Evolutionary conservation across 2,113 vertebrate species (phyloP), one percentile per base, ranked within the genome.

Genomic region (Bos indicus): DNA sequence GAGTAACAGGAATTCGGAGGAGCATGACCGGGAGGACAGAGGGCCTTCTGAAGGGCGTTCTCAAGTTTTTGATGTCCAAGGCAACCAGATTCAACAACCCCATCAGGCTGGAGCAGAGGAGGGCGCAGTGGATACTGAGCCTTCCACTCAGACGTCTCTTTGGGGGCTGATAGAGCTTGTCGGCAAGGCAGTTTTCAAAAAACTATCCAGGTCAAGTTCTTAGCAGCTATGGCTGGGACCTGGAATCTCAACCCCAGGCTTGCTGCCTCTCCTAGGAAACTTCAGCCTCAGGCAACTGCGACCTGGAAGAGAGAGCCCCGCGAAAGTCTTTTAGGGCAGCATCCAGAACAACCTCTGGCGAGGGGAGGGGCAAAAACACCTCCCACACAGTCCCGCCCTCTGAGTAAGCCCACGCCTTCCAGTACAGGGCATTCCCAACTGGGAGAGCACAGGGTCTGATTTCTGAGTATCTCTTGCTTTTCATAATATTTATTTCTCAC

Each of bases 401-500:
- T 4, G n/a, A 54, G 28, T 9, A 57, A 54, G 60, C 16, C 43
- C 28, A 90, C 57, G 59, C 40, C 13, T n/a, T 40, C 28, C 2
- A 40, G 3, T 4, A 15, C 90, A 59, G 30, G 25, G 23, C 17
- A 23, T 36, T 36, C 46, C 80, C 82, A 46, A 64, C 15, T 2
- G 7, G 28, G 46, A 51, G 40, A 9, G 52, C 56, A 8, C 9
- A 15, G 13, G 17, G 43, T 78, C 46, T 60, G 40, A 90, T 82
- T 81, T 86, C 88, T 90, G 74, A 88, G 51, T 19, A 62, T 19
- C 64, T 83, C 52, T 62, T 54, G 84, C 64, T 86, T 94, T 78
- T 92, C 84, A 33, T 54, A 95, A 52, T 94, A 81, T 67, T 94
- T 96, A 92, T 90, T 95, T 92, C 64, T 95, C 81, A 59, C 46